Base-by-base conservation (phyloP, 2,113 vertebrate species). In the Gavialis gangeticus region DNA sequence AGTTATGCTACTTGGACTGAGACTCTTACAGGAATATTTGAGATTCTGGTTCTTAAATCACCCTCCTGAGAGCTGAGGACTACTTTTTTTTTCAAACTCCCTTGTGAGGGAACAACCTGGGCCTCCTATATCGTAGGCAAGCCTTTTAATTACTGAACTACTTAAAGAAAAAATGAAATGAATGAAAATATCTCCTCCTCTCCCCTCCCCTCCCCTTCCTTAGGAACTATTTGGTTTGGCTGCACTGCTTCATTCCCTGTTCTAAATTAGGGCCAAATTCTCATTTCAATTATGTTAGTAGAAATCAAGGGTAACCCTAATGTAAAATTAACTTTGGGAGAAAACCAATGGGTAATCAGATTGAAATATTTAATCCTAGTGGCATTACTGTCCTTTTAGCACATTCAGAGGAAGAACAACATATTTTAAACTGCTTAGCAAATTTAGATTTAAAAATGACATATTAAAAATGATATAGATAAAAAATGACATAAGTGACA, bases 261-360 rank as follows among this genome's bases (percentile, higher is more conserved):
- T 58, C 14, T 24, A 25, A 82, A 3, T 27, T 90, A 63, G 11
- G 16, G 87, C 17, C 91, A 37, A 59, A 57, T 89, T 93, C 57
- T 89, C 16, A 54, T 34, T 12, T 55, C 54, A 73, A 4, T 69
- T 91, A 46, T 55, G 13, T 3, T 62, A 79, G 25, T 3, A 90
- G 34, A 37, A 77, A 92, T 16, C 22, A 63, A 22, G 60, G 81
- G 12, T 34, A 19, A 69, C 30, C 55, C 1, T 15, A 84, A 25
- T 22, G 83, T 54, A 37, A 22, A 91, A 27, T 57, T 88, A 64
- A 46, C 86, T 59, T 27, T 90, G 55, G 28, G 25, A 79, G 67
- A 91, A 95, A 92, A 57, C 19, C 34, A 80, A 91, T 89, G 17
- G 18, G 21, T 77, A 75, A 84, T 10, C 13, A 96, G 73, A 91